These are phyloP conservation scores for Mechanitis mazaeus DNA, from an alignment of 2,888 invertebrate genomes.

Conservation along the genomic window DNA sequence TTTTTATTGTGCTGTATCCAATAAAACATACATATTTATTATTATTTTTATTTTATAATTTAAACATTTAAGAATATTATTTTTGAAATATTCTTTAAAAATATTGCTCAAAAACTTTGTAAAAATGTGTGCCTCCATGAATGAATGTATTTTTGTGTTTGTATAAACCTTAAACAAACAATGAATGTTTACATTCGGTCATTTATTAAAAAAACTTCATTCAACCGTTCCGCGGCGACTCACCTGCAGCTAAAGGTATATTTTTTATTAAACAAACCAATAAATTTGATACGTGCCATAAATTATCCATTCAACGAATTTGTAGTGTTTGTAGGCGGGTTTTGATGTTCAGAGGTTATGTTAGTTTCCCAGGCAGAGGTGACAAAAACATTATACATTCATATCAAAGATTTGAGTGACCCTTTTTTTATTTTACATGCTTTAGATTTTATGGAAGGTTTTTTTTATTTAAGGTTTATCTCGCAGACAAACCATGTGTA, in stretches of 20 bases:
- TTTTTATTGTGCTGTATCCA: too few relatives aligned
- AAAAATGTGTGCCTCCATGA: constrained; percentile 17
- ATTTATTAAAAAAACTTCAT: constrained; percentile 49
- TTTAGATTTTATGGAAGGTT: too few relatives aligned
- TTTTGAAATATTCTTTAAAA: not conserved
- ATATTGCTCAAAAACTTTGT: not conserved
- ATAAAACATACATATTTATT: too few relatives aligned
- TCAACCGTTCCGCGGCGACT: constrained; percentile 30
- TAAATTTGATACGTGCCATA: constrained; percentile 52
- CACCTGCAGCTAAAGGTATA: constrained; percentile 34
- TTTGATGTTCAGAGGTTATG: constrained; percentile 12
- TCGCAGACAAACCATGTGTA: too few relatives aligned
- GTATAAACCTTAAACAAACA: constrained; percentile 42
- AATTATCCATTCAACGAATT: constrained; percentile 68
- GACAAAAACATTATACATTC: constrained; percentile 33
- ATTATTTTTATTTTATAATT: too few relatives aligned
- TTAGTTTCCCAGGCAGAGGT: constrained; percentile 25
- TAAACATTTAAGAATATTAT: too few relatives aligned
- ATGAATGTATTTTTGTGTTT: constrained; percentile 30
- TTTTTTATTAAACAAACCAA: constrained; percentile 38
- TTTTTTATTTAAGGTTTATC: too few relatives aligned
- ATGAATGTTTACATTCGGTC: constrained; percentile 61
- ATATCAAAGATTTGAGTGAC: too few relatives aligned
- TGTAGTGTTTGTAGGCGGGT: constrained; percentile 70
- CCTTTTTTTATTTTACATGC: too few relatives aligned